These are phyloP conservation scores for Drosophila biarmipes DNA, from an alignment of 1,140 invertebrate species.

Conservation along the genomic window DNA sequence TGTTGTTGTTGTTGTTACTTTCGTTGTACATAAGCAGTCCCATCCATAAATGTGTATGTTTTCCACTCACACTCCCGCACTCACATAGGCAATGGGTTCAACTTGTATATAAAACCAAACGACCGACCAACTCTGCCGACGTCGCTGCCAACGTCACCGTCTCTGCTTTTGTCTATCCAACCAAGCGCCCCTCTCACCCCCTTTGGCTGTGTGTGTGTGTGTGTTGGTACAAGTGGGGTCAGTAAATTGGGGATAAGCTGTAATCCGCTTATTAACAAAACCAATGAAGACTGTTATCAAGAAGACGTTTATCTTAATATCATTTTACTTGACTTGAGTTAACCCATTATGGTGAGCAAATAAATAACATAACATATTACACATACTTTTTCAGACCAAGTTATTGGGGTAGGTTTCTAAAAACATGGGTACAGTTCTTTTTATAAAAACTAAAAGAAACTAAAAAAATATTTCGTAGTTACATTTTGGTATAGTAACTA, in stretches of 20 bases:
- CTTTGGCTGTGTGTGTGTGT: constrained; percentile 12
- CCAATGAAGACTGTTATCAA: not conserved
- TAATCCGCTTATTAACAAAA: not conserved
- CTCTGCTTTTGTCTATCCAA: constrained; percentile 81
- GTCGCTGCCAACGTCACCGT: constrained; percentile 53
- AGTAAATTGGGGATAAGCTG: constrained; percentile 7
- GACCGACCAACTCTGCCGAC: constrained; percentile 38
- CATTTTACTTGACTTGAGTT: no score
- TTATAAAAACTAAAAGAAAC: no score
- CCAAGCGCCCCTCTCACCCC: constrained; percentile 46
- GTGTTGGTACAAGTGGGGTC: constrained; percentile 19
- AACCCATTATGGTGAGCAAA: no score
- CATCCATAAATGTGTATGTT: constrained; percentile 30
- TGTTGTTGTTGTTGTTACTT: constrained; percentile 44
- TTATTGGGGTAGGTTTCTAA: no score
- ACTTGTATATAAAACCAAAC: constrained; percentile 70
- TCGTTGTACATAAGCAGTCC: constrained; percentile 59
- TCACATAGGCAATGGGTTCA: constrained; percentile 68
- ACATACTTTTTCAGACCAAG: no score
- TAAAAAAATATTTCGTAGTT: no score
- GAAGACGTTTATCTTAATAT: no score
- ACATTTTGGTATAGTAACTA: no score
- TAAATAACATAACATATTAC: no score
- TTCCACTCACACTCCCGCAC: constrained; percentile 56
- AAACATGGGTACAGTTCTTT: no score